A percentile compares a stretch with the other conserved stretches of the same genome.
Conservation (phyloP, 2,888 invertebrate genomes). For the Pachycephus smyrnensis region DNA sequence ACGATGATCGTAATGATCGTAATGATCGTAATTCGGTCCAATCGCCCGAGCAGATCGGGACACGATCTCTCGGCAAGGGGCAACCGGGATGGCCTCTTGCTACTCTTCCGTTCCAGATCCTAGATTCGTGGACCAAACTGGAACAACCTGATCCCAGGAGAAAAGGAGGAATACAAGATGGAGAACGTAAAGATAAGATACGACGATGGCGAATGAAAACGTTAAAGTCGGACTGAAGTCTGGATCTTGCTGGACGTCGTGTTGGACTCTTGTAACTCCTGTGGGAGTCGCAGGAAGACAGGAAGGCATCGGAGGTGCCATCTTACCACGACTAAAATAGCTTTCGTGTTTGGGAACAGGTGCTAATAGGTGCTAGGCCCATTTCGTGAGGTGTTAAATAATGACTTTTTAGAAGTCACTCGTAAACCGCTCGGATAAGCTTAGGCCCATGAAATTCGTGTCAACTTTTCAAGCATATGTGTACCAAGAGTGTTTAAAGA, state of each 20-base stretch:
- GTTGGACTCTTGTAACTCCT: not conserved
- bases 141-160: not conserved
- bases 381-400: constrained; percentile 45
- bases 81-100: not conserved
- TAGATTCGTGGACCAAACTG: not conserved
- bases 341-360: constrained; percentile 26
- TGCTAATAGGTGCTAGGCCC: constrained; percentile 39
- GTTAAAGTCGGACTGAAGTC: not conserved
- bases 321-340: constrained; percentile 15
- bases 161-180: not conserved
- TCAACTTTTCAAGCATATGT: not conserved
- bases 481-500: not conserved
- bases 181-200: not conserved
- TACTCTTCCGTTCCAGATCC: not conserved
- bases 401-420: constrained; percentile 38
- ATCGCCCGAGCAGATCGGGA: constrained; percentile 15
- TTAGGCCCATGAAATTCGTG: constrained; percentile 5
- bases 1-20: not conserved
- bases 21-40: constrained; percentile 16
- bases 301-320: not conserved
- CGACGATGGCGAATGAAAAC: not conserved
- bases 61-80: constrained; percentile 15
- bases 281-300: not conserved
- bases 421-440: not conserved
- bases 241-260: not conserved